Percentiles rank a stretch among this genome's conserved stretches.
These are phyloP conservation scores for Laticauda colubrina DNA, from an alignment of 2,113 vertebrate species.

Conservation along the genomic window DNA sequence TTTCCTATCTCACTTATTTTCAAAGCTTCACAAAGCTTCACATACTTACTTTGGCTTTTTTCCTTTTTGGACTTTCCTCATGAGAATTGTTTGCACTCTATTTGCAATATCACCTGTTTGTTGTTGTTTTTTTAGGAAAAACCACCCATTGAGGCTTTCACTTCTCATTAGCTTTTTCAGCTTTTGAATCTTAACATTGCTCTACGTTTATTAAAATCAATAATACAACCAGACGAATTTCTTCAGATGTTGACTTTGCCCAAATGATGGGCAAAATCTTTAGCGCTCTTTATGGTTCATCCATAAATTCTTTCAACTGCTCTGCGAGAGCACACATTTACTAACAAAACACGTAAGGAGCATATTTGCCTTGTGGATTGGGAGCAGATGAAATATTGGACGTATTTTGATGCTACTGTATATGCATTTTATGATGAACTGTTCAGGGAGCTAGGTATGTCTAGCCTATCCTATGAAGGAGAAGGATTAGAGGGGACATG, in stretches of 20 bases:
- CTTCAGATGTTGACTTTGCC: not conserved
- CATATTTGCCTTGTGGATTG: not conserved
- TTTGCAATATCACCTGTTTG: not conserved
- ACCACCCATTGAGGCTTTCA: not conserved
- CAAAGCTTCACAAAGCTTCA: not conserved
- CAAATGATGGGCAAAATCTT: not conserved
- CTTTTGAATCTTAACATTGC: not conserved
- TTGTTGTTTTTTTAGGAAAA: not conserved
- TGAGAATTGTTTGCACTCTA: not conserved
- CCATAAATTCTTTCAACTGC: not conserved
- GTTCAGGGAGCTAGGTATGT: not conserved
- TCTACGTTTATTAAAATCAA: not conserved
- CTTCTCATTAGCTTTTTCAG: not conserved
- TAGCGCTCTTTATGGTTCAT: not conserved
- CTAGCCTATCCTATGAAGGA: not conserved
- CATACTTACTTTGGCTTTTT: not conserved
- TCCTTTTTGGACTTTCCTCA: not conserved
- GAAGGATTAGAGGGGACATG: not conserved
- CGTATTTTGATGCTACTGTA: not conserved
- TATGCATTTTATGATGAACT: not conserved
- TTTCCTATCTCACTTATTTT: not conserved
- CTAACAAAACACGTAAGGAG: not conserved
- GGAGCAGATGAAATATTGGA: not conserved
- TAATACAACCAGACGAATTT: not conserved
- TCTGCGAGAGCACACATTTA: not conserved